Conservation (phyloP, 1,140 invertebrate species). For the Solenopsis invicta region DNA sequence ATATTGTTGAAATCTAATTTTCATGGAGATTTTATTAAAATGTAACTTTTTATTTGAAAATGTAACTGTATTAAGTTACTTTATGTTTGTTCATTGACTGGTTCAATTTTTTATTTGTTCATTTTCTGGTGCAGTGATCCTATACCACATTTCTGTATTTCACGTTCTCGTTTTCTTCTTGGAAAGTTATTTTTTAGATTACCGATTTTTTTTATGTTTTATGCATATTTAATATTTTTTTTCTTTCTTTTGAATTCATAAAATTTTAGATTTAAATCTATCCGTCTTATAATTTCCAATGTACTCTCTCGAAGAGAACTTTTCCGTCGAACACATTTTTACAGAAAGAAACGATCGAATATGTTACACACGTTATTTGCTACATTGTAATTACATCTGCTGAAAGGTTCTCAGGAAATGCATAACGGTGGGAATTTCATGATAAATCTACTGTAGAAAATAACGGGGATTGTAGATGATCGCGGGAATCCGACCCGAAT, state of each 20-base stretch:
- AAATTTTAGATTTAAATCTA: background rate
- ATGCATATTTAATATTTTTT: background rate
- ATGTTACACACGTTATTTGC: background rate
- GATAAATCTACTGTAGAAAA: conserved; percentile 21
- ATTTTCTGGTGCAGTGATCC: no score
- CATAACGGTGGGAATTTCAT: conserved; percentile 24
- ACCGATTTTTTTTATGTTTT: background rate
- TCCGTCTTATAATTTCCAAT: background rate
- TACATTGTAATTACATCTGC: conserved; percentile 21
- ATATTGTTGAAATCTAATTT: no score
- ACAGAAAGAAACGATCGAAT: background rate
- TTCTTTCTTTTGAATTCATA: background rate
- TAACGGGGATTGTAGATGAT: background rate
- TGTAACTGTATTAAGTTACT: no score
- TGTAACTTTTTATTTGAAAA: no score
- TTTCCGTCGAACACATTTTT: background rate
- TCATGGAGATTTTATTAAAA: no score
- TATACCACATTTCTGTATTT: background rate
- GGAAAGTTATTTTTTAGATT: background rate
- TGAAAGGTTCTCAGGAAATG: conserved; percentile 24
- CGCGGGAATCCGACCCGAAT: conserved; percentile 30
- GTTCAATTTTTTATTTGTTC: no score
- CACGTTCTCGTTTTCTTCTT: background rate
- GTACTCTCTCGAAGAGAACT: background rate
- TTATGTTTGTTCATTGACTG: no score